These are phyloP conservation scores for Oedothorax gibbosus DNA, from an alignment of 1,140 invertebrate species.

Conservation along the genomic window DNA sequence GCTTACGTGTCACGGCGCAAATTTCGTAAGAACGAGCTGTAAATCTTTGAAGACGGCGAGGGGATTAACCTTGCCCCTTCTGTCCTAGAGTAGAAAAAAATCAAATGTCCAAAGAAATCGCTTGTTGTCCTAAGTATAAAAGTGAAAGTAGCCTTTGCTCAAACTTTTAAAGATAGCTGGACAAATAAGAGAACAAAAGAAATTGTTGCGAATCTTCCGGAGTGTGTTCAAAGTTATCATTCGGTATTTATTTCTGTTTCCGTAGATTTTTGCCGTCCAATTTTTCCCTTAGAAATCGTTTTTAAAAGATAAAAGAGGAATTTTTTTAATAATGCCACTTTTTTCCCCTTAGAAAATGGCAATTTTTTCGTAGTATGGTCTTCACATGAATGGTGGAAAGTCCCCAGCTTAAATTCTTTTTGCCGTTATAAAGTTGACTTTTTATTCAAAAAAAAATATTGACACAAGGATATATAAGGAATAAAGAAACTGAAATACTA, in stretches of 20 bases:
- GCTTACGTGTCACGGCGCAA: constrained; percentile 43
- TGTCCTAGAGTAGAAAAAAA: neutral
- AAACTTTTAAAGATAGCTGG: constrained; percentile 5
- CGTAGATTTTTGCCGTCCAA: neutral
- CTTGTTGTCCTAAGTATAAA: constrained; percentile 22
- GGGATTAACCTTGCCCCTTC: constrained; percentile 22
- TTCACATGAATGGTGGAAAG: constrained; percentile 14
- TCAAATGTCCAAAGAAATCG: constrained; percentile 3
- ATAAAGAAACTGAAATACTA: neutral
- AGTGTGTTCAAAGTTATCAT: constrained; percentile 49
- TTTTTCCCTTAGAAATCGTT: constrained; percentile 12
- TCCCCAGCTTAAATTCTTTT: constrained; percentile 13
- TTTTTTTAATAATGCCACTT: constrained; percentile 23
- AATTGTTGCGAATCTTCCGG: constrained; percentile 45
- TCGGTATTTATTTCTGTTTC: constrained; percentile 42
- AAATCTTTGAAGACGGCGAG: constrained; percentile 6
- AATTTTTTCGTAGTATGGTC: neutral
- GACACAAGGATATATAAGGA: neutral
- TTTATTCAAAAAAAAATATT: neutral
- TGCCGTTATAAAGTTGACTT: neutral
- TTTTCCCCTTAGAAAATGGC: neutral
- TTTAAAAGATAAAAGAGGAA: constrained; percentile 38
- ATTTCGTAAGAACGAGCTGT: constrained; percentile 38
- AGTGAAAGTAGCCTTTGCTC: constrained; percentile 32
- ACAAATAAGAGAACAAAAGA: neutral